Conservation (phyloP, 2,888 invertebrate species). For the Papilio protenor region DNA sequence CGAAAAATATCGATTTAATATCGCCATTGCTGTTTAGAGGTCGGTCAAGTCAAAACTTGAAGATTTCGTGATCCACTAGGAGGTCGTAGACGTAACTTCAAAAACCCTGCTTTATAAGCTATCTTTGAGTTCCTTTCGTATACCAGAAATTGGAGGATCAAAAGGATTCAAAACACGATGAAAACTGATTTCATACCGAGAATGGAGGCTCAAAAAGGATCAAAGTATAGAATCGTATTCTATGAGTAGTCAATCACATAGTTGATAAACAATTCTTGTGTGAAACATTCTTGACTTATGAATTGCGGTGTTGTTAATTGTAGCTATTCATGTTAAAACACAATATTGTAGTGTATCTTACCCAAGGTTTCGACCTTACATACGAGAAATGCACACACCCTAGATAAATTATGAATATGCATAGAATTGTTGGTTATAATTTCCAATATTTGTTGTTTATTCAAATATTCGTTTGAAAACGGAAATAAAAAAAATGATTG, state of each 20-base stretch:
- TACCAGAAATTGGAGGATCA: too few relatives aligned
- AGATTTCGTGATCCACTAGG: too few relatives aligned
- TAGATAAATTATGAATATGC: background rate
- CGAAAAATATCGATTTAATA: background rate
- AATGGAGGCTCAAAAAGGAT: background rate
- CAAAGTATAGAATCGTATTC: background rate
- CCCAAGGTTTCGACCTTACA: conserved; percentile 3
- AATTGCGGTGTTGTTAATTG: conserved; percentile 10
- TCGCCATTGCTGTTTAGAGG: too few relatives aligned
- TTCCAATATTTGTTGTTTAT: background rate
- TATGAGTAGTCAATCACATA: background rate
- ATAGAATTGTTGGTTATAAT: background rate
- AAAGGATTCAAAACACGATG: too few relatives aligned
- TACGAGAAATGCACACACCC: background rate
- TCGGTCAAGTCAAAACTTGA: too few relatives aligned
- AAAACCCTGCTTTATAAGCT: background rate
- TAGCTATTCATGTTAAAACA: conserved; percentile 16
- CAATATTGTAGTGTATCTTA: conserved; percentile 2
- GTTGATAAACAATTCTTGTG: conserved; percentile 9
- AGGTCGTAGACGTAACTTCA: background rate
- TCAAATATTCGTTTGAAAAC: background rate
- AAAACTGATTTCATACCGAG: background rate
- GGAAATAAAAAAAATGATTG: background rate
- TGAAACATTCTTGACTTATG: conserved; percentile 8
- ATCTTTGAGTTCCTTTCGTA: too few relatives aligned